Evolutionary conservation across 2,888 invertebrate genomes (phyloP), one percentile per base, ranked within the genome.

Genomic region (Penaeus monodon): DNA sequence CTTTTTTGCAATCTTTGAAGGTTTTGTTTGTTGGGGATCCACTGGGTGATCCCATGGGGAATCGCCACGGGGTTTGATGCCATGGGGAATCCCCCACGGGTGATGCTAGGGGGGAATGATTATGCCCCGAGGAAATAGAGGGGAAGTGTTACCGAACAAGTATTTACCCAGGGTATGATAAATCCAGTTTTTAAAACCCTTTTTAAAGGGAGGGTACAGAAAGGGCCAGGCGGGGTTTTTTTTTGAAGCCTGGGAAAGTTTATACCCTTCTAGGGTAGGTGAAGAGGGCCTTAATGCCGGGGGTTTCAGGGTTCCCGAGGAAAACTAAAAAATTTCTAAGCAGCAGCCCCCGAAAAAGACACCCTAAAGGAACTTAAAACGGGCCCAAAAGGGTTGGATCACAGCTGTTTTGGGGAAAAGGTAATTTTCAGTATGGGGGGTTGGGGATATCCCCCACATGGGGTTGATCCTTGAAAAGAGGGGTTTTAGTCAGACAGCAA

Each of bases 71-170:
- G 24, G 17, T n/a, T n/a, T 33, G 29, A 81, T 81, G 27, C 81
- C 73, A 57, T 49, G 49, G 20, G 22, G n/a, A n/a, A n/a, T n/a
- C n/a, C n/a, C n/a, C n/a, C n/a, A n/a, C n/a, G 27, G 38, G 49
- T 64, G 2, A 78, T 74, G n/a, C 14, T 38, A 6, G 33, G 70
- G 7, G n/a, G n/a, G n/a, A n/a, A n/a, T n/a, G n/a, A n/a, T n/a
- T n/a, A n/a, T n/a, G n/a, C n/a, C n/a, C 84, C 84, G 2, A 88
- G 81, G 57, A 76, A 80, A 44, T n/a, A n/a, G 57, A 88, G n/a
- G 22, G 20, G 49, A 17, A 1, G 63, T 1, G 14, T 20, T 33
- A n/a, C 24, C 44, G 77, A 88, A 88, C 7, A 66, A 12, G 49
- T 84, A 88, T 65, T 88, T 85, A 1, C 12, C 24, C 2, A 81